Base-by-base conservation (phyloP, 2,888 invertebrate species). In the Tanypteryx hageni region DNA sequence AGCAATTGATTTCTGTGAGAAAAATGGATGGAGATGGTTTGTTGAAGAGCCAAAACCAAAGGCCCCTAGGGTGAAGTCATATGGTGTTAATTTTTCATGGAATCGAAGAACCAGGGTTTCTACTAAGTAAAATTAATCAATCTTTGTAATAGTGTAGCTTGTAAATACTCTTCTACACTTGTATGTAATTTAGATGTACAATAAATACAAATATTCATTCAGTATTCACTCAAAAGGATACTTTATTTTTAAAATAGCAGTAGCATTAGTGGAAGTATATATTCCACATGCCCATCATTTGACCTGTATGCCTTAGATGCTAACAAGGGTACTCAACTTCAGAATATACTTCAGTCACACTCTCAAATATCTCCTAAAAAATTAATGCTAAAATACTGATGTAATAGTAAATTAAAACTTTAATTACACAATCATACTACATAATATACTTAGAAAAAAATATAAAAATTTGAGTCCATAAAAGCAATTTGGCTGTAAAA, bases 71-170 rank as follows among this genome's bases (percentile, higher is more conserved):
- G 97, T 97, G 9, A 99, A 99, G 95, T 98, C 97, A 93, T 99
- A 99, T 94, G 99, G 98, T 16, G 95, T 97, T 44, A 99, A 99
- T 95, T 99, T 99, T 95, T 96, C 99, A 0, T 99, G 99, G 99
- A 98, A 99, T 94, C 98, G 97, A 94, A 97, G 98, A 94, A 99
- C 99, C n/a, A 96, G 99, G 94, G 97, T 98, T 81, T 98, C 98
- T 5, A 99, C 99, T 1, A 99, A 99, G 96, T 99, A 97, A 96
- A 95, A 86, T 91, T 92, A 92, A 94, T 44, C 92, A 92, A 92
- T 92, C 85, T 93, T 92, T 93, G 93, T 93, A 93, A 92, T 92
- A 93, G 92, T 92, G 92, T 92, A 89, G 89, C 31, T 18, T 89
- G 89, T 89, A 89, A 11, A 89, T 89, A 89, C 16, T 59, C 61